A percentile compares a stretch with the other conserved stretches of the same genome.
phyloP scores from a whole-genome alignment of 2,888 invertebrate species.

The Aphidius colemani region DNA sequence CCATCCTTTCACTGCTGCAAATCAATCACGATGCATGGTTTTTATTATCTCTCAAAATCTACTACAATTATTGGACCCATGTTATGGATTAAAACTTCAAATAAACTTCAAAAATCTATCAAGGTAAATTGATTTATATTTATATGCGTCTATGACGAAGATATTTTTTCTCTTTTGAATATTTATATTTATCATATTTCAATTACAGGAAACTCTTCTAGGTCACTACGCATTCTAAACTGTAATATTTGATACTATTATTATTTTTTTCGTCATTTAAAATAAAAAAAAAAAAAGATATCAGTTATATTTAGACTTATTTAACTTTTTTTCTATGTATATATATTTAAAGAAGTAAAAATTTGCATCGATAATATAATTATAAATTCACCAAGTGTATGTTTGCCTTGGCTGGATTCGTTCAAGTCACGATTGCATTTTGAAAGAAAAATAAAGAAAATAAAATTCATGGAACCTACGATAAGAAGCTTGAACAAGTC shows the following conservation, averaged over 20 bases:
- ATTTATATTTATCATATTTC: not conserved
- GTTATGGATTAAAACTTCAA: slow-evolving; percentile 38
- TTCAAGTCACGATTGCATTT: not conserved
- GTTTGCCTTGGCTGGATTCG: slow-evolving; percentile 13
- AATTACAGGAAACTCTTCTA: slow-evolving; percentile 21
- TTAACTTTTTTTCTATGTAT: too few species aligned
- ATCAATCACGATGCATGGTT: slow-evolving; percentile 36
- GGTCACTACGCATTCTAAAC: not conserved
- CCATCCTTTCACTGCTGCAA: slow-evolving; percentile 40
- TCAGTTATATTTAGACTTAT: not conserved
- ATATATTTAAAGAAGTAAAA: not conserved
- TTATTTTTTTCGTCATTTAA: not conserved
- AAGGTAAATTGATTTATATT: slow-evolving; percentile 28
- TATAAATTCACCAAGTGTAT: slow-evolving; percentile 19
- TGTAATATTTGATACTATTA: not conserved
- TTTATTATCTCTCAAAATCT: slow-evolving; percentile 43
- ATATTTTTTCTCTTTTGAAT: slow-evolving; percentile 1
- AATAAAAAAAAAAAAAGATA: slow-evolving; percentile 4
- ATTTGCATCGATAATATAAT: not conserved
- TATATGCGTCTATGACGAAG: not conserved
- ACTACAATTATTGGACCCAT: slow-evolving; percentile 41
- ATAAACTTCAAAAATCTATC: slow-evolving; percentile 33
- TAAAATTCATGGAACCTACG: slow-evolving; percentile 1
- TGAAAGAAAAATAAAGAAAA: too few species aligned
- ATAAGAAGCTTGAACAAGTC: slow-evolving; percentile 7